Evolutionary conservation across 2,888 invertebrate species (phyloP).

Genomic region (Ypsolopha sequella): DNA sequence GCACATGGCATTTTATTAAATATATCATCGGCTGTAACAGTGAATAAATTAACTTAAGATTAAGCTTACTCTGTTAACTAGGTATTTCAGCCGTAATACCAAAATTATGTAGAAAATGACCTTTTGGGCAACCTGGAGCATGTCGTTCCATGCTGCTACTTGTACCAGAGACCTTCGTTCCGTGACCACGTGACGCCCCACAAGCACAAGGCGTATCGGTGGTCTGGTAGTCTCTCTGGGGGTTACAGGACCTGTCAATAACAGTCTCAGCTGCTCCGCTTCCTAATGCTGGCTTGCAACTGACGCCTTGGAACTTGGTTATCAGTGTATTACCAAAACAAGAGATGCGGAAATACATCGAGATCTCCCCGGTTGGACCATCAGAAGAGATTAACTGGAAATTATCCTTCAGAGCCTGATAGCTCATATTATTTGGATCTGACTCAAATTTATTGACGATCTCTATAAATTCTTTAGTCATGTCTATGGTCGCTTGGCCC

Average conservation of each 20-base stretch:
- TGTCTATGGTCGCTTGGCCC: constrained; percentile 70
- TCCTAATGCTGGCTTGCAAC: constrained; percentile 30
- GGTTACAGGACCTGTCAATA: constrained; percentile 47
- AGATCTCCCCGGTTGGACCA: constrained; percentile 67
- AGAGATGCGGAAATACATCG: constrained; percentile 74
- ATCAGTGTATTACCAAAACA: constrained; percentile 76
- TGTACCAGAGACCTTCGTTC: constrained; percentile 7
- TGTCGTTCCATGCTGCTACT: background rate
- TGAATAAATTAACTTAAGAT: constrained; percentile 6
- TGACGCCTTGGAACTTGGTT: constrained; percentile 72
- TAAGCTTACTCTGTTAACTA: background rate
- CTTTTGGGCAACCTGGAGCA: constrained; percentile 5
- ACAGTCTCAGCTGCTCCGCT: constrained; percentile 21
- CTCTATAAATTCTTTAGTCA: constrained; percentile 71
- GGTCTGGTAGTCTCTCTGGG: constrained; percentile 36
- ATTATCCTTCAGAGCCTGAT: constrained; percentile 72
- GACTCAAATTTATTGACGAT: constrained; percentile 58
- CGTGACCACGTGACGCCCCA: constrained; percentile 27
- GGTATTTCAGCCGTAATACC: background rate
- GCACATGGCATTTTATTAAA: constrained; percentile 49
- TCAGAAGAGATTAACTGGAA: constrained; percentile 66
- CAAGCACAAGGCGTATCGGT: constrained; percentile 46
- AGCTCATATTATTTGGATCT: constrained; percentile 57
- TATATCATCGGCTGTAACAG: constrained; percentile 30
- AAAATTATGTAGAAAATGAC: background rate